A percentile compares a stretch with the other conserved stretches of the same genome.
Conservation (phyloP, 2,113 vertebrate species). For the Pterocles orientalis region DNA sequence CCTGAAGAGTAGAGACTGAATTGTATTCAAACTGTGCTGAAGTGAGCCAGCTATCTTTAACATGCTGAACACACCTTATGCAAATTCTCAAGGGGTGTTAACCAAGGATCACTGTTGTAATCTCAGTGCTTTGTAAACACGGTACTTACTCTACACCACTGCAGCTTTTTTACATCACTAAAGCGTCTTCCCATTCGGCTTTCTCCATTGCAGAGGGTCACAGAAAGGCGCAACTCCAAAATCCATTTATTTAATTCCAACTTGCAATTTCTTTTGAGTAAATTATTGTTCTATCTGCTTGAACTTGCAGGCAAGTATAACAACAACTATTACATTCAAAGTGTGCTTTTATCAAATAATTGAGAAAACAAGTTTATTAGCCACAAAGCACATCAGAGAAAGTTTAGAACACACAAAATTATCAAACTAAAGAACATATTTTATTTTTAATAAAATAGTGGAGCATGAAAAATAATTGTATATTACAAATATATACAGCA, state of each 20-base stretch:
- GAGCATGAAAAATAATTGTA: constrained; percentile 79
- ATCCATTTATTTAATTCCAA: not conserved
- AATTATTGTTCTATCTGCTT: not conserved
- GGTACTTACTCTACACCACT: not conserved
- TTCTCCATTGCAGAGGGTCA: not conserved
- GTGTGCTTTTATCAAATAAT: constrained; percentile 14
- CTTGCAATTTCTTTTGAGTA: not conserved
- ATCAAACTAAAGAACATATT: constrained; percentile 86
- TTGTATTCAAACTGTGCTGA: not conserved
- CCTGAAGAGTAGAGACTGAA: not conserved
- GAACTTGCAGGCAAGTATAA: not conserved
- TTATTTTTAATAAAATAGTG: constrained; percentile 93
- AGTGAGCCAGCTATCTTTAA: not conserved
- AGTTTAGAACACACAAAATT: constrained; percentile 26
- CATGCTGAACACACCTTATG: not conserved
- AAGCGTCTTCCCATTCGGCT: not conserved
- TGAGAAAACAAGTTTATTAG: constrained; percentile 38
- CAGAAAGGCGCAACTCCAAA: not conserved
- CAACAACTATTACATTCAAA: not conserved
- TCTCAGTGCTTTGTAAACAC: constrained; percentile 52
- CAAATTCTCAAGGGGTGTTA: constrained; percentile 46
- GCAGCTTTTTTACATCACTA: not conserved
- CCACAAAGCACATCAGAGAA: constrained; percentile 14
- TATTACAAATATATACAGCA: constrained; percentile 87
- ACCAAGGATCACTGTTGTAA: constrained; percentile 47